phyloP scores from a whole-genome alignment of 2,113 vertebrate genomes.

The Cephalopholis sonnerati region DNA sequence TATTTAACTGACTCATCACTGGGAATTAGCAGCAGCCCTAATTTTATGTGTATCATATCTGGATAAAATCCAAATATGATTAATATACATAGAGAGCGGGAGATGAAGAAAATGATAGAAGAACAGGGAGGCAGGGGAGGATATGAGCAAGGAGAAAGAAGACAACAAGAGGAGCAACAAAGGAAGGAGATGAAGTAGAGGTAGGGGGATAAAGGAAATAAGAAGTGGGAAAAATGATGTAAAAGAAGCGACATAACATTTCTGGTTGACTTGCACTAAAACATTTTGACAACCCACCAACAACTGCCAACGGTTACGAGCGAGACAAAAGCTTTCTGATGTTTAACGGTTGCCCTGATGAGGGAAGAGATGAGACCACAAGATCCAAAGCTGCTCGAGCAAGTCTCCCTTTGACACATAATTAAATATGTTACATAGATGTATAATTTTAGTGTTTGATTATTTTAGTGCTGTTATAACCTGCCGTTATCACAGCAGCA shows the following conservation, averaged over 20 bases:
- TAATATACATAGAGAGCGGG: neutral
- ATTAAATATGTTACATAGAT: too few relatives aligned
- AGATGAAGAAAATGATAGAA: neutral
- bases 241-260: too few relatives aligned
- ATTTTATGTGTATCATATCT: slow-evolving; percentile 9
- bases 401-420: too few relatives aligned
- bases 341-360: too few relatives aligned
- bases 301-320: neutral
- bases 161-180: neutral
- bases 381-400: too few relatives aligned
- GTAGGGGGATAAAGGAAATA: neutral
- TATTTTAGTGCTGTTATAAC: neutral
- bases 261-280: neutral
- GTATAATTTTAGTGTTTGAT: neutral
- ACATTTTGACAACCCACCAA: neutral
- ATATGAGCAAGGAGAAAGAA: neutral
- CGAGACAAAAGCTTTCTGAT: neutral
- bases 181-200: neutral
- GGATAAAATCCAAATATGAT: neutral
- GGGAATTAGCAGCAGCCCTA: neutral
- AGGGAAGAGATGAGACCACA: too few relatives aligned
- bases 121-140: neutral
- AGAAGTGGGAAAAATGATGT: neutral
- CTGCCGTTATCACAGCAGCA: neutral
- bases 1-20: slow-evolving; percentile 49